Evolutionary conservation across 2,113 vertebrate genomes (phyloP), one percentile per base, ranked within the genome.

Genomic region (Hucho hucho): DNA sequence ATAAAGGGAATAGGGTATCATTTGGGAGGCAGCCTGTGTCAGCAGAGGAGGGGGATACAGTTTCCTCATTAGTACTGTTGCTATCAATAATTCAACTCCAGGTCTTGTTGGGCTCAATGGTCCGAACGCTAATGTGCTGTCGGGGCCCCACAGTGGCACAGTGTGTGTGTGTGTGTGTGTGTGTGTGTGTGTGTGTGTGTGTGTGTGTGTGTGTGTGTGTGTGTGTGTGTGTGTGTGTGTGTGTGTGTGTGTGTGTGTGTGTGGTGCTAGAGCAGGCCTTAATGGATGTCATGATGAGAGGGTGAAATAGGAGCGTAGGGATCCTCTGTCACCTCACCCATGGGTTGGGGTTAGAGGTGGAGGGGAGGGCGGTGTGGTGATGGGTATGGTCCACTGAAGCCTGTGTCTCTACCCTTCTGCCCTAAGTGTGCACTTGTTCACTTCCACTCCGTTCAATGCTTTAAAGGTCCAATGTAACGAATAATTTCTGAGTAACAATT

Each of bases 241-340:
- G 32, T 37, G 32, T 37, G 32, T 32, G 32, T 37, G 32, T 37
- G 32, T 37, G 32, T 37, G 37, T 37, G 37, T 37, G 37, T 37
- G 32, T 37, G 32, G 80, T 84, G 80, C 87, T 88, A 53, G 84
- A 87, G 86, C 81, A 78, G 87, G 85, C 90, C 91, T 93, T 93
- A 94, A 94, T 94, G 92, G 92, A 91, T 94, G 93, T 94, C 89
- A 93, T 92, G 93, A 94, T 94, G 93, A 94, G 92, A 93, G 91
- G 90, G 87, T 90, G 93, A 93, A 94, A 94, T 93, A 75, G 81
- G 92, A 94, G 89, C 74, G 66, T 29, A 66, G 84, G 73, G 90
- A 93, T 94, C 90, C 72, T 83, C 82, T 94, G 81, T 91, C 92
- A 88, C 89, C 83, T 91, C 91, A 88, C 89, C 83, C 77, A 80